phyloP scores from a whole-genome alignment of 2,888 invertebrate genomes.

The Scaptomyza flava region DNA sequence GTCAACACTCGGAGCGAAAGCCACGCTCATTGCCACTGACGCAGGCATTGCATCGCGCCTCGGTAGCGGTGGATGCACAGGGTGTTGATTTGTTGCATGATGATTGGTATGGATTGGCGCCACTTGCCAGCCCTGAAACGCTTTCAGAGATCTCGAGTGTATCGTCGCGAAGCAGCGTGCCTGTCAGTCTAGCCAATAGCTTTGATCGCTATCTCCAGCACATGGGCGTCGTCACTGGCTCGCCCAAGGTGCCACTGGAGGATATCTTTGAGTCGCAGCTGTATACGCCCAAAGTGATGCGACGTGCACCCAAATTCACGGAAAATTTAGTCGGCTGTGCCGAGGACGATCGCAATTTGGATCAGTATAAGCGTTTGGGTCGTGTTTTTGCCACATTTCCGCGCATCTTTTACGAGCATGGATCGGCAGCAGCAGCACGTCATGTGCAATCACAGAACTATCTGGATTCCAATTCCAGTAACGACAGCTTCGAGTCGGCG shows the following conservation, averaged over 20 bases:
- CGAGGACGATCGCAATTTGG: constrained; percentile 87
- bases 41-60: constrained; percentile 79
- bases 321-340: constrained; percentile 88
- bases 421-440: background rate
- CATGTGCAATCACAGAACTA: constrained; percentile 69
- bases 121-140: constrained; percentile 92
- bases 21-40: constrained; percentile 72
- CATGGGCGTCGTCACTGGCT: constrained; percentile 53
- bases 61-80: constrained; percentile 66
- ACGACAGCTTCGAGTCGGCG: constrained; percentile 81
- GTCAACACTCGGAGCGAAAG: constrained; percentile 81
- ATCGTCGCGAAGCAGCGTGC: constrained; percentile 88
- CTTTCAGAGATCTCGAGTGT: constrained; percentile 92
- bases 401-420: constrained; percentile 73
- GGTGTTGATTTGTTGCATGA: constrained; percentile 86
- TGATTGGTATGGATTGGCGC: constrained; percentile 90
- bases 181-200: constrained; percentile 84
- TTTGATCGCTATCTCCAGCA: constrained; percentile 83
- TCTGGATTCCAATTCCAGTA: constrained; percentile 85
- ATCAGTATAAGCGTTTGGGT: constrained; percentile 86
- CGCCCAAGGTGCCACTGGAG: constrained; percentile 76
- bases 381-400: constrained; percentile 85
- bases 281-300: constrained; percentile 87
- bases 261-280: constrained; percentile 85
- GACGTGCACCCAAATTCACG: constrained; percentile 88